Conservation (phyloP, 2,888 invertebrate species). For the Criorhina ranunculi region DNA sequence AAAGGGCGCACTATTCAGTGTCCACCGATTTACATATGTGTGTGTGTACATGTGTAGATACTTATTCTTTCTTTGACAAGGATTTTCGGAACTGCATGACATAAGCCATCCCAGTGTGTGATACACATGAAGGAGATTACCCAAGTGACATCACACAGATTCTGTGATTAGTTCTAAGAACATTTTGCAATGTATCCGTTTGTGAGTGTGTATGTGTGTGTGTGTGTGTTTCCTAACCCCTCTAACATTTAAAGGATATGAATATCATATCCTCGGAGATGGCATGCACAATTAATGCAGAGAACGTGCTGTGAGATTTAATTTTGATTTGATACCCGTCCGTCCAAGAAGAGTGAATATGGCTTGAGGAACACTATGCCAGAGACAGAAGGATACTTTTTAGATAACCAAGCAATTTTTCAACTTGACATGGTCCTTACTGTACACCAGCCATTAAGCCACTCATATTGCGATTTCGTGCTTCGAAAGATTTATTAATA, state of each 20-base stretch:
- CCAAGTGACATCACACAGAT: slow-evolving; percentile 11
- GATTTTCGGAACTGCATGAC: not conserved
- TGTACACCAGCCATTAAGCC: not conserved
- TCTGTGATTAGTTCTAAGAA: not conserved
- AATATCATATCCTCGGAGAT: slow-evolving; percentile 14
- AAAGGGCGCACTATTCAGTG: not conserved
- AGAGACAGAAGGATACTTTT: not conserved
- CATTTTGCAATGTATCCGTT: too few species aligned
- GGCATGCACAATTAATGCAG: slow-evolving; percentile 20
- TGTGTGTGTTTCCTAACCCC: not conserved
- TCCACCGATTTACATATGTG: not conserved
- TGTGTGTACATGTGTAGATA: not conserved
- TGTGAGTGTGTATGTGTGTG: too few species aligned
- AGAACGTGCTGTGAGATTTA: slow-evolving; percentile 21
- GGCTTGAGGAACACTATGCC: not conserved
- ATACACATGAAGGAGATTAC: too few species aligned
- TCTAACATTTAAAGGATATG: slow-evolving; percentile 8
- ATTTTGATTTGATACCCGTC: slow-evolving; percentile 5
- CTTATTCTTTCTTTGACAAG: not conserved
- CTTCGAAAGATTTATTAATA: slow-evolving; percentile 21
- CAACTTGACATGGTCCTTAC: not conserved
- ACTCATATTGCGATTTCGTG: slow-evolving; percentile 16
- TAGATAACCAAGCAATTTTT: not conserved
- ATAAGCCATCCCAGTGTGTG: not conserved
- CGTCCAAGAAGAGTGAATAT: slow-evolving; percentile 2